Base-by-base conservation (phyloP, 1,140 invertebrate species). In the Neodiprion lecontei region DNA sequence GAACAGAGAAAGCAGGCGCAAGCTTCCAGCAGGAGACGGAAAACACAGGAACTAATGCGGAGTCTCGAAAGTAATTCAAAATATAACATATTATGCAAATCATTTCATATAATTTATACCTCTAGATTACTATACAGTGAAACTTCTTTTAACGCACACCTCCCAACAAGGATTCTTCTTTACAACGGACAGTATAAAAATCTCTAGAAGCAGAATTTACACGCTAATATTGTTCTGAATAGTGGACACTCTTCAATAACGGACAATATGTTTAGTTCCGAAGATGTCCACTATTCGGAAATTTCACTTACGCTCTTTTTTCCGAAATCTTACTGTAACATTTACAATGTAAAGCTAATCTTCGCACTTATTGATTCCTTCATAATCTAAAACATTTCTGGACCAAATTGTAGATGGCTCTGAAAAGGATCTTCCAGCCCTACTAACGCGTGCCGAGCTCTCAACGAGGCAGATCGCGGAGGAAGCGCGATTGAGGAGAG, bases 21-120 rank as follows among this genome's bases (percentile, higher is more conserved):
- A 23, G 84, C 88, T 0, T 83, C 88, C 48, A 89, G 88, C 76
- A 88, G 91, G 23, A 90, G 91, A 77, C 89, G 91, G 67, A 92
- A 93, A 74, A 91, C 93, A 65, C 90, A 93, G 76, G 91, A 93
- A 80, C 77, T 92, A 1, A 92, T 93, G 84, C 89, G 90, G 79
- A 90, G 88, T 77, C 83, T 91, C 17, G 90, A 91, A 86, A 91
- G 91, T 91, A 85, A 79, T 76, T 79, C 68, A 47, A 47, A 77
- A 40, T 40, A 40, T 75, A 70, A 66, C 17, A 72, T 74, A 61
- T 49, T 9, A 76, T 70, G 74, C 74, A 48, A 10, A 74, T 74
- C 67, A 69, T 11, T 70, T 73, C 50, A 72, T 76, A 68, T 84
- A 9, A 83, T 83, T 74, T 14, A 74, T 47, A 75, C 28, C 67